A percentile compares a stretch with the other conserved stretches of the same genome.
Evolutionary conservation across 2,113 vertebrate species (phyloP).

Genomic region (Aspiorhynchus laticeps): DNA sequence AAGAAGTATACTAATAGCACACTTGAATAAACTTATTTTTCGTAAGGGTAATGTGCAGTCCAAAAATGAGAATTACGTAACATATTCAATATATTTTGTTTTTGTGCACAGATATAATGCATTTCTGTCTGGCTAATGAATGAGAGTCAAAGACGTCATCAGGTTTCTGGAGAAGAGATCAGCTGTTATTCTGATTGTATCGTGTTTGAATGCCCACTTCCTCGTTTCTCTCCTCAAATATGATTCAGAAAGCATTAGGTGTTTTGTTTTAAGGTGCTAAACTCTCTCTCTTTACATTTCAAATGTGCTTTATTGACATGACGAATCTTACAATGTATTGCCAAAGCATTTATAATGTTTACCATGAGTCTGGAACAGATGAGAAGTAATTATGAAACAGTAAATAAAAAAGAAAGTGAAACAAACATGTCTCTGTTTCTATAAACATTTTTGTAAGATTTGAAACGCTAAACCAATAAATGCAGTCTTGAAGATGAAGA

Average conservation of each 20-base stretch:
- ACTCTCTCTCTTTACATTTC: neutral
- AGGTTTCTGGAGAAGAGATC: neutral
- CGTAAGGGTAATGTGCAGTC: too few relatives aligned
- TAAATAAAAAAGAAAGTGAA: neutral
- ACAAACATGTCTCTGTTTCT: neutral
- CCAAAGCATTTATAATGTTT: neutral
- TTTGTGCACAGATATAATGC: conserved; percentile 56
- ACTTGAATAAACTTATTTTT: too few relatives aligned
- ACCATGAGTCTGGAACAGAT: neutral
- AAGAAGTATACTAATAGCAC: too few relatives aligned
- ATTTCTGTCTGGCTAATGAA: neutral
- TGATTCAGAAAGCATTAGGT: neutral
- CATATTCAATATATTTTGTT: neutral
- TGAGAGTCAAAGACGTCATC: neutral
- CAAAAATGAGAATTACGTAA: neutral
- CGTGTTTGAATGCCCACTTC: neutral
- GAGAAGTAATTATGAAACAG: neutral
- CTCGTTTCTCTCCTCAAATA: neutral
- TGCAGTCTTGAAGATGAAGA: neutral
- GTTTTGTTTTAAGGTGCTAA: neutral
- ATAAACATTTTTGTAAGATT: too few relatives aligned
- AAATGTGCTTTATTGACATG: neutral
- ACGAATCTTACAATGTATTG: neutral
- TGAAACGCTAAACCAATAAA: neutral
- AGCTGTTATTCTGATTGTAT: neutral